phyloP scores from a whole-genome alignment of 2,888 invertebrate species.

The Biston betularia region DNA sequence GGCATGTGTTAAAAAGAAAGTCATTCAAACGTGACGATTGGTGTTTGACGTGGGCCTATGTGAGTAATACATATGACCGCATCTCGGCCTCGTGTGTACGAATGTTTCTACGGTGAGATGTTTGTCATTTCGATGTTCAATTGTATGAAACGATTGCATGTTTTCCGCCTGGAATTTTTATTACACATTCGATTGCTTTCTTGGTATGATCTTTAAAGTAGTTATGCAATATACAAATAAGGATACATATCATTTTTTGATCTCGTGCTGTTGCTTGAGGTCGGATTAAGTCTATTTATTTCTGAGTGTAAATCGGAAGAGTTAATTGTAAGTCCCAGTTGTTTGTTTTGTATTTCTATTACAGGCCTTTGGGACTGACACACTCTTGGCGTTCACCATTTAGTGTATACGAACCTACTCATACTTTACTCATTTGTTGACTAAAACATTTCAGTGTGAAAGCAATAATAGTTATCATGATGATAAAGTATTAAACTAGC shows the following conservation, averaged over 20 bases:
- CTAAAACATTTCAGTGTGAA: too few relatives aligned
- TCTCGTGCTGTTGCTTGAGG: too few relatives aligned
- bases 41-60: conserved; percentile 48
- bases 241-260: neutral
- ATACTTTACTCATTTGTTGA: too few relatives aligned
- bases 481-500: too few relatives aligned
- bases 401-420: too few relatives aligned
- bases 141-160: conserved; percentile 19
- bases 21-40: conserved; percentile 54
- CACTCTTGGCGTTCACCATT: too few relatives aligned
- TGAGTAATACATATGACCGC: conserved; percentile 25
- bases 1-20: conserved; percentile 76
- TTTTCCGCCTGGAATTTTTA: conserved; percentile 51
- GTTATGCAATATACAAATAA: conserved; percentile 10
- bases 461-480: too few relatives aligned
- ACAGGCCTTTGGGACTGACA: too few relatives aligned
- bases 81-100: neutral
- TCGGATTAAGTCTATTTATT: too few relatives aligned
- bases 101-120: conserved; percentile 7
- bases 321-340: too few relatives aligned
- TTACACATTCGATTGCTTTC: conserved; percentile 32
- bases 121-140: neutral
- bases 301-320: too few relatives aligned
- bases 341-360: too few relatives aligned
- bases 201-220: conserved; percentile 4